Evolutionary conservation across 1,140 invertebrate species (phyloP), one percentile per base, ranked within the genome.

Genomic region (Nilaparvata lugens): DNA sequence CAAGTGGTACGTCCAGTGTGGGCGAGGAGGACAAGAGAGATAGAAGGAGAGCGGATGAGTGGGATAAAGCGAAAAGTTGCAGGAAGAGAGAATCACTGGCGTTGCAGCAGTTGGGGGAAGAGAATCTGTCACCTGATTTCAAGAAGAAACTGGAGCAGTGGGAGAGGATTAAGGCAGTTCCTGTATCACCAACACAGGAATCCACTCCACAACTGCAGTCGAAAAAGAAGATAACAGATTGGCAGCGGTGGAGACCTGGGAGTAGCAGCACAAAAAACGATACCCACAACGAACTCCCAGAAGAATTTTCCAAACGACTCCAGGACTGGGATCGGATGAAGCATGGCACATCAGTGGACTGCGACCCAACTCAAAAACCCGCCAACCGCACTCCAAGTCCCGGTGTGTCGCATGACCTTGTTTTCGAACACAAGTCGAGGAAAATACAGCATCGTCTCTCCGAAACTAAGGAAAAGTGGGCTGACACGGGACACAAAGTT

Each of bases 91-190:
- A 58, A 38, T 58, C 56, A 19, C 14, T 57, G 2, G 56, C 56
- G 6, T 62, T 68, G 23, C 72, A 53, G 70, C 68, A 73, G 24
- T 61, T 75, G 13, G 68, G 74, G 28, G 84, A 88, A 64, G 84
- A 87, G 48, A 81, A 86, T 66, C 69, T 89, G 3, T 84, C 86
- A 2, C 80, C 84, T 0, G 86, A 89, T 62, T 91, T 91, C 70
- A 80, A 83, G 40, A 89, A 89, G 72, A 92, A 92, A 71, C 73
- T 93, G 0, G 81, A 86, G 63, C 89, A 93, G 69, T 93, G 89
- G 89, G 84, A 91, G 66, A 81, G 85, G n/a, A 83, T 85, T 66
- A 88, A 87, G 67, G 84, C 83, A 19, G 74, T 72, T 14, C 71
- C 70, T 1, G 62, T 63, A 51, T 69, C 62, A 14, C 56, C 56